phyloP scores from a whole-genome alignment of 2,113 vertebrate genomes.

The Cochlearius cochlearius region DNA sequence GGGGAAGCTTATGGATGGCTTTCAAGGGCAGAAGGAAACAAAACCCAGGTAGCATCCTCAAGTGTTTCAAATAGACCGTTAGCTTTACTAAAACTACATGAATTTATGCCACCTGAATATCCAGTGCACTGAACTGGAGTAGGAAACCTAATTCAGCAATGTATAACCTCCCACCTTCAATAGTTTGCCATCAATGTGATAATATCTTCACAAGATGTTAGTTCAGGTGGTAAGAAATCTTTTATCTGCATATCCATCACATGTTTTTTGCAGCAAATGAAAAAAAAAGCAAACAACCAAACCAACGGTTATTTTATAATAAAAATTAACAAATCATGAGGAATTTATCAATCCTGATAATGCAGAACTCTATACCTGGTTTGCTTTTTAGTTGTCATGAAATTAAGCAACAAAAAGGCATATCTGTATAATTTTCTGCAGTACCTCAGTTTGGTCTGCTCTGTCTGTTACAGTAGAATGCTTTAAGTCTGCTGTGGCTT shows the following conservation, averaged over 20 bases:
- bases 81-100: not conserved
- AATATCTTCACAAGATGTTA: not conserved
- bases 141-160: not conserved
- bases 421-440: not conserved
- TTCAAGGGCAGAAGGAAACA: not conserved
- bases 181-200: not conserved
- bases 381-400: not conserved
- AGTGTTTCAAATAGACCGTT: not conserved
- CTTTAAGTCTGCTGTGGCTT: not conserved
- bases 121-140: not conserved
- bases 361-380: not conserved
- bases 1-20: rapidly evolving
- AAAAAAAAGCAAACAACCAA: not conserved
- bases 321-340: not conserved
- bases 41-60: not conserved
- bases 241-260: not conserved
- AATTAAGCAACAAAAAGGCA: not conserved
- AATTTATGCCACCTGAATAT: not conserved
- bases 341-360: not conserved
- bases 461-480: not conserved
- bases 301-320: not conserved
- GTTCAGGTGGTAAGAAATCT: not conserved
- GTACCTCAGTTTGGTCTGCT: not conserved
- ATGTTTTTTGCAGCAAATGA: not conserved
- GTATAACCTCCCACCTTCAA: not conserved